phyloP scores from a whole-genome alignment of 2,888 invertebrate species.

The Spodoptera exigua region DNA sequence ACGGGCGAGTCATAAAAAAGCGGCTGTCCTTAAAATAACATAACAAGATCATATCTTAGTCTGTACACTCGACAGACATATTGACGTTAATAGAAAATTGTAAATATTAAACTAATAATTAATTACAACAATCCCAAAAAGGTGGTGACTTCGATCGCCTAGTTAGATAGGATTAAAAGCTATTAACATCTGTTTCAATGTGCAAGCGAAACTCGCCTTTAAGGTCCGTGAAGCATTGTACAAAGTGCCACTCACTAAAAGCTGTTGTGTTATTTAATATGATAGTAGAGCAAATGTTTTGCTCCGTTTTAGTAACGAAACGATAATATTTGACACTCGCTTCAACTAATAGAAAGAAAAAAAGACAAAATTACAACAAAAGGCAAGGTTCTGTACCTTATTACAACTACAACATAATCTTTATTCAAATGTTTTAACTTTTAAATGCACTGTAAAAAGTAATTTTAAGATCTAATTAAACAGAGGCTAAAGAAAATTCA shows the following conservation, averaged over 20 bases:
- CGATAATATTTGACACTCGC: conserved; percentile 53
- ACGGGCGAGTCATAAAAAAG: conserved; percentile 22
- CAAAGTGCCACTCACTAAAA: conserved; percentile 18
- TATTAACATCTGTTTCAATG: conserved; percentile 52
- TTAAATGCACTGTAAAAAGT: not conserved
- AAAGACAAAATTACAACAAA: not conserved
- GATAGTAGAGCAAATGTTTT: conserved; percentile 45
- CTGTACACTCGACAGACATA: conserved; percentile 35
- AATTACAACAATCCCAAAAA: conserved; percentile 60
- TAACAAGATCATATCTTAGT: conserved; percentile 38
- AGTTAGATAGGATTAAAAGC: conserved; percentile 58
- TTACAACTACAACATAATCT: too few species aligned
- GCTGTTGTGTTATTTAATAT: conserved; percentile 31
- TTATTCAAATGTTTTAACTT: not conserved
- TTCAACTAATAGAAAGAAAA: conserved; percentile 19
- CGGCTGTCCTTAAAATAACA: conserved; percentile 27
- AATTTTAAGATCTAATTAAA: not conserved
- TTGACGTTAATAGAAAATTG: conserved; percentile 52
- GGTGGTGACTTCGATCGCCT: conserved; percentile 62
- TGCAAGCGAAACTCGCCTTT: conserved; percentile 42
- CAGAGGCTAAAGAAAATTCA: conserved; percentile 12
- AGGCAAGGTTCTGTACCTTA: conserved; percentile 26
- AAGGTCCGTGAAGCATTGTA: conserved; percentile 14
- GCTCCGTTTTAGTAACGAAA: conserved; percentile 37
- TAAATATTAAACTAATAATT: conserved; percentile 59